Percentiles rank a stretch among this genome's conserved stretches.
Conservation (phyloP, 2,797 vertebrate species). For the Acanthis flammea region DNA sequence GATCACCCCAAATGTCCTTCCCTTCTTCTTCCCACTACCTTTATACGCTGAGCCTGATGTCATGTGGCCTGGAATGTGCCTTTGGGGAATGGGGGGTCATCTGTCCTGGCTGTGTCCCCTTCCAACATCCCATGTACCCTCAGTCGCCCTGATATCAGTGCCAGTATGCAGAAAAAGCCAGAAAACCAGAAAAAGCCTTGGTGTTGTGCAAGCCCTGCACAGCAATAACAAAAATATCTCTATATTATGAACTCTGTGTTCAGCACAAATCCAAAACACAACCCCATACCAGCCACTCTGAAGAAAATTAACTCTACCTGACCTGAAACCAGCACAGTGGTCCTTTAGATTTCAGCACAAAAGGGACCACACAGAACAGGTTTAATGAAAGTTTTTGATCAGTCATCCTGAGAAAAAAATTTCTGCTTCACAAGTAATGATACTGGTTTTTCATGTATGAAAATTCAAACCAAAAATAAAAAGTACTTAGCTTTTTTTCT, state of each 20-base stretch:
- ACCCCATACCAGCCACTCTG: background rate
- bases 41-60: background rate
- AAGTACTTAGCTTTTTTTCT: background rate
- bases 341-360: background rate
- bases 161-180: background rate
- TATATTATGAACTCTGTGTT: too few species aligned
- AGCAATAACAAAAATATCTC: background rate
- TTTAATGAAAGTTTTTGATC: background rate
- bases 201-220: background rate
- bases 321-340: background rate
- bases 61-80: background rate
- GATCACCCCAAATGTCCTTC: background rate
- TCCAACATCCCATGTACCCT: background rate
- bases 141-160: too few species aligned
- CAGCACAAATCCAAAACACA: background rate
- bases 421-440: background rate
- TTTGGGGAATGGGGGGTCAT: too few species aligned
- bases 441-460: background rate
- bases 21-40: background rate
- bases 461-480: background rate
- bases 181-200: background rate
- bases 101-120: background rate
- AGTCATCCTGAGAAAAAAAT: background rate
- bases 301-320: background rate
- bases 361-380: background rate